phyloP scores from a whole-genome alignment of 2,888 invertebrate species.

The Tethea ocularis region DNA sequence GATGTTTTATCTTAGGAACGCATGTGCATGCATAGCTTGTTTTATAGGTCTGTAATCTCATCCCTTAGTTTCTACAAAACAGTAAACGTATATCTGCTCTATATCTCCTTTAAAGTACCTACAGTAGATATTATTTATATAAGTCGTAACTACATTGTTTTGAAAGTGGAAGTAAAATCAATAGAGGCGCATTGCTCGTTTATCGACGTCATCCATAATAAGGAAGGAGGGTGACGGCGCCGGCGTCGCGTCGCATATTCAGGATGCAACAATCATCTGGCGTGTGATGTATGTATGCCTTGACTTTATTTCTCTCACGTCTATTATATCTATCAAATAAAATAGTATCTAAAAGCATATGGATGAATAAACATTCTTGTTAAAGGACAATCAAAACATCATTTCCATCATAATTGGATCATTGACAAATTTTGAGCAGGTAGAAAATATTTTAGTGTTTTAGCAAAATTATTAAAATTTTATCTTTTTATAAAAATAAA shows the following conservation, averaged over 20 bases:
- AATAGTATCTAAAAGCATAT: too few species aligned
- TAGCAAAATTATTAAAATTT: too few species aligned
- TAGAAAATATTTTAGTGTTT: too few species aligned
- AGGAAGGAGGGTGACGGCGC: constrained; percentile 77
- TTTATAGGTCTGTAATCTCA: too few species aligned
- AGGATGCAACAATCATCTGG: constrained; percentile 70
- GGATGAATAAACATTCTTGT: not conserved
- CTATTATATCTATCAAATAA: not conserved
- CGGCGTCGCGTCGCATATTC: constrained; percentile 56
- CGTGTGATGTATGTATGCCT: not conserved
- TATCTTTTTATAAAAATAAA: too few species aligned
- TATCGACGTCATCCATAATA: constrained; percentile 56
- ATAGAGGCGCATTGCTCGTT: constrained; percentile 12
- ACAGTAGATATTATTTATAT: too few species aligned
- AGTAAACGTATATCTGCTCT: too few species aligned
- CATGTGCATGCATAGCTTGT: too few species aligned
- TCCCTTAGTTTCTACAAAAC: too few species aligned
- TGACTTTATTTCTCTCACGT: not conserved
- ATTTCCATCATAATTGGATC: not conserved
- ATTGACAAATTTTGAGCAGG: too few species aligned
- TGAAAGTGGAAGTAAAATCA: constrained; percentile 8
- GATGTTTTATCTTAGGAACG: too few species aligned
- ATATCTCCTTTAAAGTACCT: too few species aligned
- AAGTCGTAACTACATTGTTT: not conserved
- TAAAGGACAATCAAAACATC: not conserved